Evolutionary conservation across 2,113 vertebrate genomes (phyloP).

Genomic region (Phalacrocorax brasilianus): DNA sequence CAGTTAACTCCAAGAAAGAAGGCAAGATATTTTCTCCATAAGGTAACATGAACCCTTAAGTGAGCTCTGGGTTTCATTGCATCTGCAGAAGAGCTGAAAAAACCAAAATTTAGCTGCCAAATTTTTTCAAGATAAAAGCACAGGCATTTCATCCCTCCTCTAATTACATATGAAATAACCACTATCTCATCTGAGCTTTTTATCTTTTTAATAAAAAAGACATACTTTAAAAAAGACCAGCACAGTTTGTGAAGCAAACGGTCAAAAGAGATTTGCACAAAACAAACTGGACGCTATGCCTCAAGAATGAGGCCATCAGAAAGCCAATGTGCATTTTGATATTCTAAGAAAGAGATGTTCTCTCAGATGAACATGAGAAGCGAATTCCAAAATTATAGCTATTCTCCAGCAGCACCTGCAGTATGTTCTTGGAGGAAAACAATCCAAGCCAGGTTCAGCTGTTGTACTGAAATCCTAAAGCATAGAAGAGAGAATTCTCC

Average conservation of each 20-base stretch:
- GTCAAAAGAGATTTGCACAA: background rate
- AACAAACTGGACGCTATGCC: rapidly evolving
- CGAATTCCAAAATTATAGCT: background rate
- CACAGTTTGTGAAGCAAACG: background rate
- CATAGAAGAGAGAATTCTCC: background rate
- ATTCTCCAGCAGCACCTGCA: background rate
- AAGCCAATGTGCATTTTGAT: background rate
- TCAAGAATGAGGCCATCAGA: background rate
- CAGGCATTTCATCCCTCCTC: background rate
- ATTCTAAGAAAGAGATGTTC: background rate
- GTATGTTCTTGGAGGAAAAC: background rate
- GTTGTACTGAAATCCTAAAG: background rate
- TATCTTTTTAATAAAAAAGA: constrained; percentile 33
- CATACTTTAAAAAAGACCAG: background rate
- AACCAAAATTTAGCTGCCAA: constrained; percentile 2
- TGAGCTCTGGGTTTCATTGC: background rate
- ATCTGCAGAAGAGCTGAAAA: background rate
- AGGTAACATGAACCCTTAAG: background rate
- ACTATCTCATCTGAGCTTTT: background rate
- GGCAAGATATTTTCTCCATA: background rate
- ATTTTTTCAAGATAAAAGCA: constrained; percentile 20
- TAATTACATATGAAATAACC: constrained; percentile 28
- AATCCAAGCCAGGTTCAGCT: background rate
- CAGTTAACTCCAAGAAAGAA: background rate
- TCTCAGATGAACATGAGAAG: background rate